A percentile compares a stretch with the other conserved stretches of the same genome.
Evolutionary conservation across 2,113 vertebrate genomes (phyloP).

Genomic region (Orientallactaga bullata): DNA sequence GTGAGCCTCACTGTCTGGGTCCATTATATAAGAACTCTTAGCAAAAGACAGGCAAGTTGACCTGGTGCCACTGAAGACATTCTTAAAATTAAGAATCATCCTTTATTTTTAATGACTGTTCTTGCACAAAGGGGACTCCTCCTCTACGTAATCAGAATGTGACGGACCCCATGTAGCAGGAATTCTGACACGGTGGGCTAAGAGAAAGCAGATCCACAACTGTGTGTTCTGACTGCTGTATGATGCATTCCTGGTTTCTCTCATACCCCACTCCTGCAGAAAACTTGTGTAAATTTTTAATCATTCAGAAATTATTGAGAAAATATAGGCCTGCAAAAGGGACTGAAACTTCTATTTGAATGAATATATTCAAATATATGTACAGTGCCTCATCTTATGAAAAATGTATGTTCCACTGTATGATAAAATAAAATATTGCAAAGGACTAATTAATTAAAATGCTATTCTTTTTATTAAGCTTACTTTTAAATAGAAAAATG

Average conservation of each 20-base stretch:
- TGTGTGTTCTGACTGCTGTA: conserved; percentile 93
- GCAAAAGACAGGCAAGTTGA: conserved; percentile 94
- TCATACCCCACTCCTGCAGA: conserved; percentile 93
- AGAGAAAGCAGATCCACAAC: conserved; percentile 94
- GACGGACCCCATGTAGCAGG: conserved; percentile 92
- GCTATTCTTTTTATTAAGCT: conserved; percentile 87
- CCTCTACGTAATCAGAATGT: conserved; percentile 59
- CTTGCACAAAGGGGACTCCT: not conserved
- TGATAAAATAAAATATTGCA: conserved; percentile 86
- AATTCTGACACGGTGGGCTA: conserved; percentile 97
- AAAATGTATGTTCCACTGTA: conserved; percentile 87
- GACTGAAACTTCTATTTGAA: conserved; percentile 70
- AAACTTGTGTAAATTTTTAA: conserved; percentile 90
- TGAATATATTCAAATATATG: conserved; percentile 81
- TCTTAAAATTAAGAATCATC: conserved; percentile 40
- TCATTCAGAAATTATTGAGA: conserved; percentile 40
- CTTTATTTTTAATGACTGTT: not conserved
- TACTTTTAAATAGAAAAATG: conserved; percentile 85
- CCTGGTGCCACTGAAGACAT: conserved; percentile 95
- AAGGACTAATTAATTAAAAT: conserved; percentile 82
- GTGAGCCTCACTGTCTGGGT: conserved; percentile 92
- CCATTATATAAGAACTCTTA: too few species aligned
- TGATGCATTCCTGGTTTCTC: conserved; percentile 96
- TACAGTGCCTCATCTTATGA: conserved; percentile 84
- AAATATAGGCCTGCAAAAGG: conserved; percentile 58